A percentile compares a stretch with the other conserved stretches of the same genome.
Evolutionary conservation across 2,113 vertebrate genomes (phyloP).

Genomic region (Megaceryle maxima): DNA sequence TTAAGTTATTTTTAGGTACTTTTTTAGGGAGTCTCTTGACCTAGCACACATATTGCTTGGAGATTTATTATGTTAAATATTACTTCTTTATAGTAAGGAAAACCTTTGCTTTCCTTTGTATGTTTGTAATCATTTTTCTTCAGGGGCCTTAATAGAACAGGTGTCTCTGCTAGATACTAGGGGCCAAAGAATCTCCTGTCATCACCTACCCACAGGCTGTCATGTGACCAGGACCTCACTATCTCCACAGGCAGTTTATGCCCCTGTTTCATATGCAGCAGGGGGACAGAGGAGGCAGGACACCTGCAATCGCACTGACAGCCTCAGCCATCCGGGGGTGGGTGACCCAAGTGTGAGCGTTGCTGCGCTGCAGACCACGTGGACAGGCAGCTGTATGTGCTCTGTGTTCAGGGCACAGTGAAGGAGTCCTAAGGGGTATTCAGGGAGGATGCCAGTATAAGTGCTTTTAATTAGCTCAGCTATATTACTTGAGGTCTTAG

Average conservation of each 20-base stretch:
- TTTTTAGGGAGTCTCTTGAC: background rate
- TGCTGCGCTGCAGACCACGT: background rate
- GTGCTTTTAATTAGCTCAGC: background rate
- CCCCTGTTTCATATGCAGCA: rapidly evolving
- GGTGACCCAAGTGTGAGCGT: background rate
- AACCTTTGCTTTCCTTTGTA: background rate
- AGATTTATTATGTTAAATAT: background rate
- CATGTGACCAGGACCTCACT: background rate
- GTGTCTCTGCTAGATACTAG: background rate
- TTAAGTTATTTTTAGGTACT: conserved; percentile 33
- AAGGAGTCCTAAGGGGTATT: background rate
- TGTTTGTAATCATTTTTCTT: background rate
- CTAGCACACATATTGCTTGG: background rate
- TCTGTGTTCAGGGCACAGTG: background rate
- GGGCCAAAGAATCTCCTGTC: background rate
- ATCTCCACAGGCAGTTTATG: background rate
- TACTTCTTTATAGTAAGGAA: background rate
- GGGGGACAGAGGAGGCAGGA: background rate
- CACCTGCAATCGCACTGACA: background rate
- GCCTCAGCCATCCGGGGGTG: background rate
- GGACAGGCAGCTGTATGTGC: background rate
- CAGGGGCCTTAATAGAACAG: background rate
- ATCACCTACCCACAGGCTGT: background rate
- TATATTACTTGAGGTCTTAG: background rate
- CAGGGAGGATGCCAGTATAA: background rate